Conservation (phyloP, 2,888 invertebrate genomes). For the Mamestra brassicae region DNA sequence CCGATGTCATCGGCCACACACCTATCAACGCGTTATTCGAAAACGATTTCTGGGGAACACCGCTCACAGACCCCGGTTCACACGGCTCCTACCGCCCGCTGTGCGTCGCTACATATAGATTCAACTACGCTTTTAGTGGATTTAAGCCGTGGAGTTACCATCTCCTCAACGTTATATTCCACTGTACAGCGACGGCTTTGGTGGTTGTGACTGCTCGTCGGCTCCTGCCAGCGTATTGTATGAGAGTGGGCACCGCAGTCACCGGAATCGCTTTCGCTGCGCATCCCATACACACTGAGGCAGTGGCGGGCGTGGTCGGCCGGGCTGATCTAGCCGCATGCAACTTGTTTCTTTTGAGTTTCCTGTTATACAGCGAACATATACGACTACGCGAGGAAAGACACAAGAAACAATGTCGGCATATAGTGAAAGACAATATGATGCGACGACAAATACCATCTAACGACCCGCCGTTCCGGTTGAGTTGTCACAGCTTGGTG, state of each 20-base stretch:
- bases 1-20: slow-evolving; percentile 96
- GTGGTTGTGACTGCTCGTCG: slow-evolving; percentile 95
- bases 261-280: slow-evolving; percentile 97
- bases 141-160: slow-evolving; percentile 96
- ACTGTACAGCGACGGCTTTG: slow-evolving; percentile 95
- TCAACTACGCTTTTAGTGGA: slow-evolving; percentile 95
- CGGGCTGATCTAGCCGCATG: slow-evolving; percentile 98
- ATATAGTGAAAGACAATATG: slow-evolving; percentile 77
- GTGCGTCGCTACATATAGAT: slow-evolving; percentile 96
- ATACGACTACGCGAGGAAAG: slow-evolving; percentile 92
- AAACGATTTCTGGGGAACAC: slow-evolving; percentile 99
- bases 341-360: slow-evolving; percentile 96
- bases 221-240: slow-evolving; percentile 92
- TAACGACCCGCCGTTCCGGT: slow-evolving; percentile 82
- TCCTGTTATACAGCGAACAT: slow-evolving; percentile 96
- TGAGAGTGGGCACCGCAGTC: slow-evolving; percentile 93
- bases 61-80: slow-evolving; percentile 97
- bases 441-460: slow-evolving; percentile 75
- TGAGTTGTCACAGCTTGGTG: slow-evolving; percentile 86
- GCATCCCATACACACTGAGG: slow-evolving; percentile 99
- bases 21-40: slow-evolving; percentile 95
- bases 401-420: slow-evolving; percentile 82
- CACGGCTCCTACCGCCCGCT: slow-evolving; percentile 99
- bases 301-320: slow-evolving; percentile 98
- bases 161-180: slow-evolving; percentile 96